Evolutionary conservation across 1,140 invertebrate species (phyloP).

Genomic region (Brachystomella parvula): DNA sequence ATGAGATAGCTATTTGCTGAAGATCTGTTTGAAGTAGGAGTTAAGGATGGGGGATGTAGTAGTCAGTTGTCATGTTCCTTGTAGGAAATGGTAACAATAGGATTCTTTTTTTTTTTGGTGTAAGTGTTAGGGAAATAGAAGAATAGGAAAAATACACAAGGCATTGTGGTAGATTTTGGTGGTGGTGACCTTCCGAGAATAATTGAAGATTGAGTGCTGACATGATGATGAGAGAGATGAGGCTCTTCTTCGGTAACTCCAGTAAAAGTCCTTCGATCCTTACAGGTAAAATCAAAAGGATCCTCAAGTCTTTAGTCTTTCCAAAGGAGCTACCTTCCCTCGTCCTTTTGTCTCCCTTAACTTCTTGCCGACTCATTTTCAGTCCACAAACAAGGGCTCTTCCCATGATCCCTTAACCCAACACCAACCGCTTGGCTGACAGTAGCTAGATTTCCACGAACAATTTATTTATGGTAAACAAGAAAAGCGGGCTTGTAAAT

Average conservation of each 20-base stretch:
- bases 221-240: conserved; percentile 37
- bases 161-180: not conserved
- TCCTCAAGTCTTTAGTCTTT: no score
- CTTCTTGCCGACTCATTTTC: conserved; percentile 37
- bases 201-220: conserved; percentile 38
- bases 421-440: no score
- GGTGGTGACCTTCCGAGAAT: conserved; percentile 37
- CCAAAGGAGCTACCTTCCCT: no score
- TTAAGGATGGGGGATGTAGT: no score
- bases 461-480: no score
- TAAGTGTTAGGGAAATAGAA: not conserved
- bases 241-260: not conserved
- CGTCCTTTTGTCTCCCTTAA: conserved; percentile 13
- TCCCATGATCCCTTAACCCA: no score
- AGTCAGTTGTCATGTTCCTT: not conserved
- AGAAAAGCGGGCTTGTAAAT: no score
- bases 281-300: not conserved
- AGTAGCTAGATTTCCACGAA: no score
- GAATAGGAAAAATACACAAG: not conserved
- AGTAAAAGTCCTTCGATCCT: not conserved
- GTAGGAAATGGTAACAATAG: not conserved
- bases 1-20: not conserved
- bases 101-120: not conserved
- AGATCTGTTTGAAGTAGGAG: not conserved
- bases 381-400: conserved; percentile 38